phyloP scores from a whole-genome alignment of 1,140 invertebrate species.

The Maniola jurtina region DNA sequence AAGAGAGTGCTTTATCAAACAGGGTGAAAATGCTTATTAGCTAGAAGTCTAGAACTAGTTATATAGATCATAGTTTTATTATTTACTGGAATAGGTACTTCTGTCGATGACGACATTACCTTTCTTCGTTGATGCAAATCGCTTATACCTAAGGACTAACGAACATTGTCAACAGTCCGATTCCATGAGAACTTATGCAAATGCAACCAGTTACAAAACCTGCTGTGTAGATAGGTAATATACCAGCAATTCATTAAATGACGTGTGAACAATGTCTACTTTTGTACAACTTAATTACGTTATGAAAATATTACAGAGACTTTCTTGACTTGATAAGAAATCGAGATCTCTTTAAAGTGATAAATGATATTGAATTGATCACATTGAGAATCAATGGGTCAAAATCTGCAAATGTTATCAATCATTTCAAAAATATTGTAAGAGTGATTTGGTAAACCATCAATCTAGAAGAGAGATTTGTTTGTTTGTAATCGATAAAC shows the following conservation, averaged over 20 bases:
- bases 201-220: constrained; percentile 34
- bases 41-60: background rate
- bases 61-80: constrained; percentile 2
- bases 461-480: no score
- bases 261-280: background rate
- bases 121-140: constrained; percentile 21
- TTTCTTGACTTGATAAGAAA: no score
- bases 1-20: no score
- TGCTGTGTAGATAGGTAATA: constrained; percentile 29
- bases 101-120: constrained; percentile 22
- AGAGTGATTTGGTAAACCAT: no score
- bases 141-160: constrained; percentile 19
- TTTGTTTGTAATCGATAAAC: no score
- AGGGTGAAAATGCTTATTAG: no score
- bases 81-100: background rate
- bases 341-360: no score
- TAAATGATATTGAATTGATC: no score
- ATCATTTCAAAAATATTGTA: no score
- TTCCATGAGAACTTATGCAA: constrained; percentile 33
- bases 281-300: background rate
- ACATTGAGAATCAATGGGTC: no score
- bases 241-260: constrained; percentile 8
- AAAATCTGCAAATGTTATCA: no score
- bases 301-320: background rate
- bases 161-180: constrained; percentile 18